A percentile compares a stretch with the other conserved stretches of the same genome.
Evolutionary conservation across 2,888 invertebrate genomes (phyloP).

Genomic region (Diarsia dahlii): DNA sequence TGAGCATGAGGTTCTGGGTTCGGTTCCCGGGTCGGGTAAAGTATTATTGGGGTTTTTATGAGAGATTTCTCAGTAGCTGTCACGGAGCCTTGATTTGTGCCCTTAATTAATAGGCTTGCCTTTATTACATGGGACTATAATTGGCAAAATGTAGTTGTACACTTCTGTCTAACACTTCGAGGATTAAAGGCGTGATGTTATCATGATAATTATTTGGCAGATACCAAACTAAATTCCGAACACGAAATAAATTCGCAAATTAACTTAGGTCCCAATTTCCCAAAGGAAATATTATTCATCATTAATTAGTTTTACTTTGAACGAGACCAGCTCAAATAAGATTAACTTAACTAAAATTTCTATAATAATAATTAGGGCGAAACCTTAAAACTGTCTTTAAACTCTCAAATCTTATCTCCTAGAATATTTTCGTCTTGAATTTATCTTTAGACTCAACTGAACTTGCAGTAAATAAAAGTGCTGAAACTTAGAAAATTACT

Average conservation of each 20-base stretch:
- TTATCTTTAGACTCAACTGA: constrained; percentile 3
- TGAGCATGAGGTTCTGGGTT: no score
- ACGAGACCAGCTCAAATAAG: constrained; percentile 8
- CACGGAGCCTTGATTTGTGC: no score
- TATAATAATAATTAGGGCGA: neutral
- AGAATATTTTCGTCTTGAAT: constrained; percentile 30
- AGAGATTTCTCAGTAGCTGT: no score
- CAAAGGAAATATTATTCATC: constrained; percentile 19
- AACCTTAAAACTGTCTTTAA: constrained; percentile 27
- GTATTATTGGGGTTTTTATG: no score
- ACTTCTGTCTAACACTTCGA: no score
- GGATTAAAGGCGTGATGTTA: no score
- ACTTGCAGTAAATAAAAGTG: constrained; percentile 46
- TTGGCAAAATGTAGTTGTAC: no score
- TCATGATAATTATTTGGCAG: no score
- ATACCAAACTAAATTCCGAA: constrained; percentile 15
- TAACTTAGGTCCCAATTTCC: constrained; percentile 7
- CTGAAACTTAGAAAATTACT: constrained; percentile 31
- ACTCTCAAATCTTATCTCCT: constrained; percentile 13
- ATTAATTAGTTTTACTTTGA: constrained; percentile 22
- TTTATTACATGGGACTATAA: no score
- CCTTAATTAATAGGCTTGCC: no score
- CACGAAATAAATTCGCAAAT: constrained; percentile 17
- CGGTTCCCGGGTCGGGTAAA: no score
- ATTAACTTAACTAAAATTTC: constrained; percentile 5